These are phyloP conservation scores for Odontesthes bonariensis DNA, from an alignment of 2,113 vertebrate genomes.

Conservation along the genomic window DNA sequence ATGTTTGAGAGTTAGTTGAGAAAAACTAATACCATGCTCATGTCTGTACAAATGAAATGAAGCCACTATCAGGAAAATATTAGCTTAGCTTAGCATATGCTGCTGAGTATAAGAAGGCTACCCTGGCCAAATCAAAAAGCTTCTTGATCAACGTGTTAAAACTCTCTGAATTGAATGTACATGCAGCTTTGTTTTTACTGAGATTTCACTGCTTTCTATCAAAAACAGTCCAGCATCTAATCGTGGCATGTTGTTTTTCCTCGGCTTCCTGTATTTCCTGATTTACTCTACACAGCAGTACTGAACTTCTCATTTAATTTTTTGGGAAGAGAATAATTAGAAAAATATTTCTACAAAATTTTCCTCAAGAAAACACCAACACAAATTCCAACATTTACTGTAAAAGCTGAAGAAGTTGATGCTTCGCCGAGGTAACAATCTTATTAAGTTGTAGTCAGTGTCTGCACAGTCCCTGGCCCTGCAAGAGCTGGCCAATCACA, in stretches of 20 bases:
- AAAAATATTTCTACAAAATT: not conserved
- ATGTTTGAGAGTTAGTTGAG: not conserved
- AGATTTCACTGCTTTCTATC: not conserved
- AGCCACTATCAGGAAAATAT: not conserved
- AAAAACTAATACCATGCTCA: not conserved
- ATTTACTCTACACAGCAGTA: not conserved
- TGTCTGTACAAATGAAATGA: too few relatives aligned
- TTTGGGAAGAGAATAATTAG: not conserved
- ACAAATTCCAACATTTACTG: not conserved
- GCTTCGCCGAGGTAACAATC: constrained; percentile 13
- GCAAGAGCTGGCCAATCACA: constrained; percentile 53
- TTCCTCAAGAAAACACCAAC: constrained; percentile 4
- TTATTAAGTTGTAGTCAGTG: constrained; percentile 20
- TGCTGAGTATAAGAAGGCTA: not conserved
- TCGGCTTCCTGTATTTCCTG: too few relatives aligned
- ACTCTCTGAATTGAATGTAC: not conserved
- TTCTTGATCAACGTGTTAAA: not conserved
- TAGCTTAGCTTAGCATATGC: not conserved
- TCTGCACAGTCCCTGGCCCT: constrained; percentile 34
- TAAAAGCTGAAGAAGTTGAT: constrained; percentile 15
- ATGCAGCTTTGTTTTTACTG: too few relatives aligned
- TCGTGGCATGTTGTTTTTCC: not conserved
- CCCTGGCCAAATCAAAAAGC: not conserved
- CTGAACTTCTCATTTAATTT: not conserved
- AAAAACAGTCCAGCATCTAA: not conserved